A percentile compares a stretch with the other conserved stretches of the same genome.
Evolutionary conservation across 2,113 vertebrate species (phyloP).

Genomic region (Aphelocoma coerulescens): DNA sequence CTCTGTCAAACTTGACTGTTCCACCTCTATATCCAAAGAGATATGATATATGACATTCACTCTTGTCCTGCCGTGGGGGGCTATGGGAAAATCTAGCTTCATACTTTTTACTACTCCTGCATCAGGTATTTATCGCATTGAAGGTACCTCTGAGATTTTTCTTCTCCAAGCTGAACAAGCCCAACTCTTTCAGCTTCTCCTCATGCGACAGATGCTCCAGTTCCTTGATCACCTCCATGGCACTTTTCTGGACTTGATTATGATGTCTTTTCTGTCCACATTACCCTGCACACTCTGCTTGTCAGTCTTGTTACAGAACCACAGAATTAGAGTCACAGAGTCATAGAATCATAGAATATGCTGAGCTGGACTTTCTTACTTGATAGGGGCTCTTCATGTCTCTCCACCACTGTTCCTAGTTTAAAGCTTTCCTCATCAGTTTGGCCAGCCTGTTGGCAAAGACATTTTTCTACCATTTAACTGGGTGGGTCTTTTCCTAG

Average conservation of each 20-base stretch:
- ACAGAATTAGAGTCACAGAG: neutral
- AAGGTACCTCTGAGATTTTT: neutral
- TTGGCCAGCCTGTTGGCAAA: neutral
- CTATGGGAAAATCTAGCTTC: neutral
- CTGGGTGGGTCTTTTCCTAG: neutral
- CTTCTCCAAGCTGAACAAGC: neutral
- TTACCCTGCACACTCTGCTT: neutral
- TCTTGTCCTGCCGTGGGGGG: neutral
- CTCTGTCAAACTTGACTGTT: neutral
- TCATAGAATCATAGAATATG: neutral
- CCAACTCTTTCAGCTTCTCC: neutral
- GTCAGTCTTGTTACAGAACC: neutral
- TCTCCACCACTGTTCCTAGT: neutral
- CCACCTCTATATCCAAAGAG: neutral
- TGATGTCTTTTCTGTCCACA: neutral
- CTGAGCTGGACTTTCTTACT: neutral
- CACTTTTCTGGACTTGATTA: neutral
- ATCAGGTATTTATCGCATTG: neutral
- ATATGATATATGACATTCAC: neutral
- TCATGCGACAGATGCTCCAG: neutral
- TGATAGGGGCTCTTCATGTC: neutral
- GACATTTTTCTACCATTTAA: neutral
- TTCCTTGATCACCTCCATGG: neutral
- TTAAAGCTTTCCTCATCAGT: neutral
- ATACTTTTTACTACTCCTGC: neutral